phyloP scores from a whole-genome alignment of 2,888 invertebrate genomes.

The Mamestra brassicae region DNA sequence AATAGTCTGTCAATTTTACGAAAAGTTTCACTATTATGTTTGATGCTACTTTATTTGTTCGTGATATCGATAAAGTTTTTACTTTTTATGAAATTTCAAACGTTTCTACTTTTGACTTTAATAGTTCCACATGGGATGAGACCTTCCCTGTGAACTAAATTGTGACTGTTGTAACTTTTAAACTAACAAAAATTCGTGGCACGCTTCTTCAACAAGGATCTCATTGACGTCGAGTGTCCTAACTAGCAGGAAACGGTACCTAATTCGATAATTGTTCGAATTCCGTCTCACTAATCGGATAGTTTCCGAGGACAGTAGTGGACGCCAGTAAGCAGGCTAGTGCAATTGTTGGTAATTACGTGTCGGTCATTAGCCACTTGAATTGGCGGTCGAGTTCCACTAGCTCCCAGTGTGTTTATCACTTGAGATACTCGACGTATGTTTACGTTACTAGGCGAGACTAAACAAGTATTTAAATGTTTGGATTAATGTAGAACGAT shows the following conservation, averaged over 20 bases:
- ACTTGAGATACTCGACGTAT: conserved; percentile 48
- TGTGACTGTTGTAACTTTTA: not conserved
- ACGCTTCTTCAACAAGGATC: conserved; percentile 37
- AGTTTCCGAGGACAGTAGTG: conserved; percentile 67
- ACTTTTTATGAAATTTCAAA: conserved; percentile 5
- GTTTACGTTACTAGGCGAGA: conserved; percentile 53
- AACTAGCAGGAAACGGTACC: conserved; percentile 81
- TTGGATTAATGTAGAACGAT: conserved; percentile 50
- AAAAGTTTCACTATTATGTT: not conserved
- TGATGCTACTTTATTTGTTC: not conserved
- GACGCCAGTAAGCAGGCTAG: conserved; percentile 63
- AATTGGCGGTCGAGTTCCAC: conserved; percentile 64
- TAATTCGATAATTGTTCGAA: conserved; percentile 87
- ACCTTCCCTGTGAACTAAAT: not conserved
- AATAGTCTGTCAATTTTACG: not conserved
- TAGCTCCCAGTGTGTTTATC: conserved; percentile 53
- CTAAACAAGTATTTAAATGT: conserved; percentile 51
- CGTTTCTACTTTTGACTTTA: conserved; percentile 2
- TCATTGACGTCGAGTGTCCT: conserved; percentile 64
- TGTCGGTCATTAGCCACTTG: conserved; percentile 76
- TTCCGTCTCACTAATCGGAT: conserved; percentile 75
- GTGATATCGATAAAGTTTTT: not conserved
- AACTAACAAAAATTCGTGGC: conserved; percentile 13
- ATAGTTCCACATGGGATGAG: not conserved
- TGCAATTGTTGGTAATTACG: conserved; percentile 76